Evolutionary conservation across 2,888 invertebrate species (phyloP).

Genomic region (Hirudinaria manillensis): DNA sequence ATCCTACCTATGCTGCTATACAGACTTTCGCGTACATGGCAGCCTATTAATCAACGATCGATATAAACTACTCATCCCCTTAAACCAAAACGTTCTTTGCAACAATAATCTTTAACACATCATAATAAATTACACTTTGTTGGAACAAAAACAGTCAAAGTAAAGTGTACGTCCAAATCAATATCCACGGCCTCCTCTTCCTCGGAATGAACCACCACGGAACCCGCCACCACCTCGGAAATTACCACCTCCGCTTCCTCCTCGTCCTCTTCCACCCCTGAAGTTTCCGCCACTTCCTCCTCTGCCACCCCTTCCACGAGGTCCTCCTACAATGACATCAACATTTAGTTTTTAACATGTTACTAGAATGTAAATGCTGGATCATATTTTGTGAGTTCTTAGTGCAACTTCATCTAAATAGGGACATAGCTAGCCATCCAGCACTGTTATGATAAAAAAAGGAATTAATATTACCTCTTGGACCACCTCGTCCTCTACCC

Average conservation of each 20-base stretch:
- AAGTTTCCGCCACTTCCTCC: slow-evolving; percentile 6
- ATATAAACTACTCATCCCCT: too few species aligned
- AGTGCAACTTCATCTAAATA: too few species aligned
- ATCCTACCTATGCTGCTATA: too few species aligned
- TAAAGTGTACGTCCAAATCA: too few species aligned
- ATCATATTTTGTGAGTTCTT: too few species aligned
- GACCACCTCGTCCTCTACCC: background rate
- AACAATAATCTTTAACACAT: too few species aligned
- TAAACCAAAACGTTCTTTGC: too few species aligned
- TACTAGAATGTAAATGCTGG: background rate
- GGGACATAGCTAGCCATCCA: background rate
- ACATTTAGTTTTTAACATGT: background rate
- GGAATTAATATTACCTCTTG: background rate
- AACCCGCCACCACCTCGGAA: background rate
- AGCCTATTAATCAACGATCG: too few species aligned
- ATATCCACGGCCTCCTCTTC: too few species aligned
- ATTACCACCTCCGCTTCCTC: background rate
- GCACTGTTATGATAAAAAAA: background rate
- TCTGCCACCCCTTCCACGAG: background rate
- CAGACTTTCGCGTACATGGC: too few species aligned
- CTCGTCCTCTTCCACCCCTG: background rate
- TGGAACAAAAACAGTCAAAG: too few species aligned
- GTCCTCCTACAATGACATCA: background rate
- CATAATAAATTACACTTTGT: too few species aligned
- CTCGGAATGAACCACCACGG: background rate